Evolutionary conservation across 30 jellyfish, hydroid and myxozoan genomes (phyloP), one percentile per base, ranked within the genome.

Genomic region (Sanderia malayensis): DNA sequence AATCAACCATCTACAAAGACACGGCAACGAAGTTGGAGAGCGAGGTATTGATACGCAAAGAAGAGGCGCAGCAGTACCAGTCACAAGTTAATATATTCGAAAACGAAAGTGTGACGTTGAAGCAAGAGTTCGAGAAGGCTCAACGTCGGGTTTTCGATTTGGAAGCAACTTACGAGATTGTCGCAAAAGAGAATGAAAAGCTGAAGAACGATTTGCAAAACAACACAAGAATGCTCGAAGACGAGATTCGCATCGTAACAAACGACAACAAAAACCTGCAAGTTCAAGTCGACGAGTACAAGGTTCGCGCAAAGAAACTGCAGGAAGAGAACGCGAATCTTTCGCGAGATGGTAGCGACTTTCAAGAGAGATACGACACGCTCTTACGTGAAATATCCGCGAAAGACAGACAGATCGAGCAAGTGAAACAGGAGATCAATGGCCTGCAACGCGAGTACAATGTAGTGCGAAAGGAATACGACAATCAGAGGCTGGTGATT

Each of bases 101-200:
- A 61, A 65, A 73, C 37, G 81, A 71, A 34, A 81, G 59, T 46
- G 82, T 45, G 62, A 76, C 83, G n/a, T 24, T 74, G 59, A 67
- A 85, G 2, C 80, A 71, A 27, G 96, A 84, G n/a, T 47, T 79
- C 31, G 96, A 92, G 59, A 80, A 80, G 26, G 82, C 96, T 52
- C 89, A 68, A 26, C 82, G 96, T 2, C 89, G 89, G 61, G 65
- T 92, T 44, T 92, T 71, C 76, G 99, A 92, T 31, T 80, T 92
- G 53, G 99, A 92, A 80, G 99, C 99, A 20, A 73, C 64, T 83
- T 46, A 74, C 46, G 96, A 92, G 59, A 92, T 92, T 57, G 73
- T 84, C 59, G 90, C 61, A 34, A 86, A 94, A 26, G 96, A 80
- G 74, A 92, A 92, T 67, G 95, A 92, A 11, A 85, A 70, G 22